phyloP scores from a whole-genome alignment of 2,113 vertebrate species.

The Proteles cristata region DNA sequence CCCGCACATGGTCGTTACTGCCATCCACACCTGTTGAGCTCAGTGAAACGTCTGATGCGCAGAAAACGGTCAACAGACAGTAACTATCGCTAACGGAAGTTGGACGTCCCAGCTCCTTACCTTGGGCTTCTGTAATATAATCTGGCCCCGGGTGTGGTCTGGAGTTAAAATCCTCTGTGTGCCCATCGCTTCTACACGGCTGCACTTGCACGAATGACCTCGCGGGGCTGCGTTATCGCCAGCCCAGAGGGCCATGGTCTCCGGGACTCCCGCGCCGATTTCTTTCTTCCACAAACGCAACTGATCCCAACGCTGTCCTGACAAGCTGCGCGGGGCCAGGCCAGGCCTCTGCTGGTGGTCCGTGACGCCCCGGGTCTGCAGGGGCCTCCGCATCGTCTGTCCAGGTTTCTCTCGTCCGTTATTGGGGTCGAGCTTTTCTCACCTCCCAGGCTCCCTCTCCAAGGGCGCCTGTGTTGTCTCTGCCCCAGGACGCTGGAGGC shows the following conservation, averaged over 20 bases:
- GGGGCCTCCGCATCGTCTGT: background rate
- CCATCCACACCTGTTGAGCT: rapidly evolving
- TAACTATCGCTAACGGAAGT: rapidly evolving
- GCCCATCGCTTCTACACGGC: background rate
- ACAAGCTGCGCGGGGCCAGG: rapidly evolving
- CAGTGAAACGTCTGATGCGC: rapidly evolving
- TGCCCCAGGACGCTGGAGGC: rapidly evolving
- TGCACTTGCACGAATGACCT: rapidly evolving
- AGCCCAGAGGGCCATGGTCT: rapidly evolving
- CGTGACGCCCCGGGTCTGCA: rapidly evolving
- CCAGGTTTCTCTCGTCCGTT: rapidly evolving
- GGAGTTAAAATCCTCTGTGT: too few species aligned
- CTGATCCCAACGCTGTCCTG: rapidly evolving
- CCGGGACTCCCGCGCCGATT: rapidly evolving
- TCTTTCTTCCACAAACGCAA: too few species aligned
- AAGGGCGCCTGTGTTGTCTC: rapidly evolving
- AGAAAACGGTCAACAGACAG: rapidly evolving
- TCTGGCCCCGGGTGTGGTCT: background rate
- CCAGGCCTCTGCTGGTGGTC: rapidly evolving
- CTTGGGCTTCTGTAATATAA: too few species aligned
- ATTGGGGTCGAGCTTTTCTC: rapidly evolving
- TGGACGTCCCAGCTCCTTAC: background rate
- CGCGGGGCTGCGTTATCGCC: background rate
- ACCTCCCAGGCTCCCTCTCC: background rate
- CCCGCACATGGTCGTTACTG: rapidly evolving